Evolutionary conservation across 2,888 invertebrate genomes (phyloP).

Genomic region (Metopia argyrocephala): DNA sequence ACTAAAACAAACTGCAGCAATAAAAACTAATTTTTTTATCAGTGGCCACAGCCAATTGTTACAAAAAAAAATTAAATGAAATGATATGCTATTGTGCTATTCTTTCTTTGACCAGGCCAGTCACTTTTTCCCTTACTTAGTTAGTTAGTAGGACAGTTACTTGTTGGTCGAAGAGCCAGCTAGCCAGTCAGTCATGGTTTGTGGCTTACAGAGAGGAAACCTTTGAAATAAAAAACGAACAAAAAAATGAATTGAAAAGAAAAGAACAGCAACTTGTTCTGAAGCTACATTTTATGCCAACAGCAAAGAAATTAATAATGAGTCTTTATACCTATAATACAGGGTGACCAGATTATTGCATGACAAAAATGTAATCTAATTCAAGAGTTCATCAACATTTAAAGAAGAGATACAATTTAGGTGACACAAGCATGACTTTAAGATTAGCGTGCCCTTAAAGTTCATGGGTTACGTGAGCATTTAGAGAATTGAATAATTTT

Average conservation of each 20-base stretch:
- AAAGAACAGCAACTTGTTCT: constrained; percentile 33
- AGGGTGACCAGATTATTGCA: too few species aligned
- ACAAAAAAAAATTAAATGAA: constrained; percentile 21
- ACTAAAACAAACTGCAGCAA: neutral
- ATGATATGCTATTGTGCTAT: neutral
- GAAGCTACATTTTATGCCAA: constrained; percentile 24
- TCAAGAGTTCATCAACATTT: too few species aligned
- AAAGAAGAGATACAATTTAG: too few species aligned
- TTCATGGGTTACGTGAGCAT: too few species aligned
- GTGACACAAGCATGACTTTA: too few species aligned
- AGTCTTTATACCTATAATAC: too few species aligned
- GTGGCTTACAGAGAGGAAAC: constrained; percentile 58
- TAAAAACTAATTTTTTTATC: constrained; percentile 27
- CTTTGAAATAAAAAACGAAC: constrained; percentile 39
- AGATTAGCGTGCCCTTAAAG: too few species aligned
- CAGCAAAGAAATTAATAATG: constrained; percentile 28
- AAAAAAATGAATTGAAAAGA: neutral
- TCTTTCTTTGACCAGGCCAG: too few species aligned
- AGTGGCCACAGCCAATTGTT: constrained; percentile 40
- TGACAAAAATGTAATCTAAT: too few species aligned
- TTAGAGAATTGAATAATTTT: too few species aligned
- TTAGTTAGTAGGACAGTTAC: neutral
- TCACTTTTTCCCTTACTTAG: neutral
- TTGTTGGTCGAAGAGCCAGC: neutral
- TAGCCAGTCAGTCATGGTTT: constrained; percentile 32